A percentile compares a stretch with the other conserved stretches of the same genome.
phyloP scores from a whole-genome alignment of 2,888 invertebrate genomes.

The Apomyelois bistriatella region DNA sequence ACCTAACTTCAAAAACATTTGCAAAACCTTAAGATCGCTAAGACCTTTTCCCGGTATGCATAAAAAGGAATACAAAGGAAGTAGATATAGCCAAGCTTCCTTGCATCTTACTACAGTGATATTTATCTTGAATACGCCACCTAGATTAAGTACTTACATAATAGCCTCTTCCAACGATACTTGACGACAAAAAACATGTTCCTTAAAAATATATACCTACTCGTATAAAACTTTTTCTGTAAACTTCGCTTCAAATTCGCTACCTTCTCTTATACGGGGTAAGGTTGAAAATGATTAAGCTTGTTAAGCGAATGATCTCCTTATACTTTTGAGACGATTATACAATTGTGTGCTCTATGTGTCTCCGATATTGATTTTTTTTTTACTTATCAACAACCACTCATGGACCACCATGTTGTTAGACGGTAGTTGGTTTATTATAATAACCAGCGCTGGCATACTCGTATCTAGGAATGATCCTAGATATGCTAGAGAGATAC shows the following conservation, averaged over 20 bases:
- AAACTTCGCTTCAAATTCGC: background rate
- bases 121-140: constrained; percentile 32
- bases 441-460: too few species aligned
- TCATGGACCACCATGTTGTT: too few species aligned
- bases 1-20: background rate
- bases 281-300: background rate
- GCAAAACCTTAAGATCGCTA: background rate
- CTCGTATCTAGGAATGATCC: too few species aligned
- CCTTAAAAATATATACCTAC: background rate
- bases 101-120: constrained; percentile 18
- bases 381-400: too few species aligned
- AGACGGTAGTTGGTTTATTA: too few species aligned
- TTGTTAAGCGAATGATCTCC: too few species aligned
- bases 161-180: constrained; percentile 29
- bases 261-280: background rate
- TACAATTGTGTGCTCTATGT: background rate
- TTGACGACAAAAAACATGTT: constrained; percentile 14
- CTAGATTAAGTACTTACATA: constrained; percentile 40
- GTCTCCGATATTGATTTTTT: too few species aligned
- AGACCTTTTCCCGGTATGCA: background rate
- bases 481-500: too few species aligned
- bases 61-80: constrained; percentile 19
- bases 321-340: constrained; percentile 6
- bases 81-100: background rate
- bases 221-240: background rate